Evolutionary conservation across 2,888 invertebrate species (phyloP).

Genomic region (Philereme transversata): DNA sequence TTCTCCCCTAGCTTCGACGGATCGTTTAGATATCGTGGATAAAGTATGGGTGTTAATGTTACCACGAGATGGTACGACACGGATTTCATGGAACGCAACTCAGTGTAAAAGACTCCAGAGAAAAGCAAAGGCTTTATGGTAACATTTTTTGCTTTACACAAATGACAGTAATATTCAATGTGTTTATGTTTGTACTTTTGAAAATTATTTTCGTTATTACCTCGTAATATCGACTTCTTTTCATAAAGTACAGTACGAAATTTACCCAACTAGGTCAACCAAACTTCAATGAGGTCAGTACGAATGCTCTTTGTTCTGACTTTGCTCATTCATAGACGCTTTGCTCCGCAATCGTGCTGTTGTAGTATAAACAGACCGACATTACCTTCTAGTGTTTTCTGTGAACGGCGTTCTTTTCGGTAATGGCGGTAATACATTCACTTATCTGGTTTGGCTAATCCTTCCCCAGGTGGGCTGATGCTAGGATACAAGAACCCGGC

Average conservation of each 20-base stretch:
- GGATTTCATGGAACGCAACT: background rate
- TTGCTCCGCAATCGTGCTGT: conserved; percentile 11
- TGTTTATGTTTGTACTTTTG: too few relatives aligned
- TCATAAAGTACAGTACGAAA: too few relatives aligned
- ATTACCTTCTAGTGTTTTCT: conserved; percentile 59
- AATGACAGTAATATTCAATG: too few relatives aligned
- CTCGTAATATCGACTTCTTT: too few relatives aligned
- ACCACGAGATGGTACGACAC: conserved; percentile 11
- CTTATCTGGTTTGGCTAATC: conserved; percentile 70
- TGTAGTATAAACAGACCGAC: conserved; percentile 21
- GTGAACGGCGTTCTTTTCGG: conserved; percentile 63
- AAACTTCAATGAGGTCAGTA: background rate
- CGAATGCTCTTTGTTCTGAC: background rate
- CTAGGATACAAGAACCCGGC: conserved; percentile 62
- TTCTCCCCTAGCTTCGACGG: conserved; percentile 56
- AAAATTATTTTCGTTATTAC: too few relatives aligned
- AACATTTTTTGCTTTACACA: too few relatives aligned
- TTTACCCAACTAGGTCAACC: background rate
- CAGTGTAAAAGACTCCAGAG: too few relatives aligned
- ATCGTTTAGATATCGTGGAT: conserved; percentile 66
- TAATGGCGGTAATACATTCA: conserved; percentile 72
- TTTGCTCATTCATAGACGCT: background rate
- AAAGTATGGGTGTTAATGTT: conserved; percentile 34
- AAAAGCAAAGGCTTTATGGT: too few relatives aligned
- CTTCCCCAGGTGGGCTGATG: conserved; percentile 73